A percentile compares a stretch with the other conserved stretches of the same genome.
These are phyloP conservation scores for Macrotis lagotis DNA, from an alignment of 2,113 vertebrate species.

Conservation along the genomic window DNA sequence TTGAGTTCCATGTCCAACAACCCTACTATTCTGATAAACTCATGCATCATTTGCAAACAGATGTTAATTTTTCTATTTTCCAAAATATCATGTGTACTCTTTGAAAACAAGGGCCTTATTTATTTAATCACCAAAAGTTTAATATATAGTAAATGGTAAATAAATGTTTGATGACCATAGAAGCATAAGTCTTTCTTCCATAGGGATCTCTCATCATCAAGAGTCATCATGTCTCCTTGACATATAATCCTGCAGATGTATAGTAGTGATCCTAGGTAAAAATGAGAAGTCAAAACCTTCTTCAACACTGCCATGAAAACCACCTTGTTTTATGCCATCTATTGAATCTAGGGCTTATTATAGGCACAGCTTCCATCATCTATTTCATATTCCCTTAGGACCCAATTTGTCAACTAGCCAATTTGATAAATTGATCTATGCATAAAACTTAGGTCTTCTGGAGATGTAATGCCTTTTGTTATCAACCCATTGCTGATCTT, in stretches of 20 bases:
- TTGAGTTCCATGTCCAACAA: neutral
- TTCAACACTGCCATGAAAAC: neutral
- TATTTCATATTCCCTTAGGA: neutral
- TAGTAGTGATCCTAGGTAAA: neutral
- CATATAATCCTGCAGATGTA: neutral
- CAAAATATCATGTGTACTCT: neutral
- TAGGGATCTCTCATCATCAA: neutral
- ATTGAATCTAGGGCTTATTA: neutral
- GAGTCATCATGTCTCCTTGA: neutral
- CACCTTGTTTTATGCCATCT: neutral
- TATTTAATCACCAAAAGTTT: neutral
- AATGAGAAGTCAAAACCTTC: neutral
- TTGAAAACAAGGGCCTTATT: neutral
- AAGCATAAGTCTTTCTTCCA: neutral
- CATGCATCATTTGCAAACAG: neutral
- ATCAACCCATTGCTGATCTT: neutral
- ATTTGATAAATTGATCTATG: neutral
- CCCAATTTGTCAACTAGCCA: neutral
- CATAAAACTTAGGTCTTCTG: neutral
- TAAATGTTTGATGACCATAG: neutral
- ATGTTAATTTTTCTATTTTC: neutral
- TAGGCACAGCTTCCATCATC: neutral
- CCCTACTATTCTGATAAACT: neutral
- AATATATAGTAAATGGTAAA: neutral
- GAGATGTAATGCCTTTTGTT: neutral